These are phyloP conservation scores for Ciconia boyciana DNA, from an alignment of 2,113 vertebrate species.

Conservation along the genomic window DNA sequence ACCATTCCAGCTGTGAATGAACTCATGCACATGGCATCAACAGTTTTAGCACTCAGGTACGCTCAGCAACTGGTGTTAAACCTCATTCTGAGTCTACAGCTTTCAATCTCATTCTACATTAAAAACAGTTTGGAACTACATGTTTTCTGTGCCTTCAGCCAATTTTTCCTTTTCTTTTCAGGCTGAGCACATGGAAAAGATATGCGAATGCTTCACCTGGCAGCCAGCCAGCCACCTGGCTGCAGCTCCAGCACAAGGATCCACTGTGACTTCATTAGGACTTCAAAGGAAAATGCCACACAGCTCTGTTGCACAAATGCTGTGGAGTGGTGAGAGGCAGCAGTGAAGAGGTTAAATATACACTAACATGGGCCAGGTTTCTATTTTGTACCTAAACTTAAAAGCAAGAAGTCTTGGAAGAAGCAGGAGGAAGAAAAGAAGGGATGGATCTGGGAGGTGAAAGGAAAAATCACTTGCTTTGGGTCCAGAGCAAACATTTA, in stretches of 20 bases:
- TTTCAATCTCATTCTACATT: neutral
- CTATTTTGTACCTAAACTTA: neutral
- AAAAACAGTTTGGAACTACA: neutral
- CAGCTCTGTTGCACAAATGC: neutral
- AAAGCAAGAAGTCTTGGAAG: neutral
- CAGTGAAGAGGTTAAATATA: conserved; percentile 19
- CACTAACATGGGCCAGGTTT: neutral
- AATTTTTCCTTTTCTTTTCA: neutral
- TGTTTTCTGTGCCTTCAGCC: neutral
- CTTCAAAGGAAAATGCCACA: conserved; percentile 10
- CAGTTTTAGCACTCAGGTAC: neutral
- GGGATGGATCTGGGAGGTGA: neutral
- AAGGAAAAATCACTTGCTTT: neutral
- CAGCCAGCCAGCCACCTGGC: neutral
- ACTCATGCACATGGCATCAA: neutral
- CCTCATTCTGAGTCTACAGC: neutral
- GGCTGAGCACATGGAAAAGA: neutral
- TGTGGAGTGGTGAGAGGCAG: neutral
- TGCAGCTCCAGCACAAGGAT: neutral
- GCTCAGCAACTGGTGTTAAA: neutral
- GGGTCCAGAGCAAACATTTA: neutral
- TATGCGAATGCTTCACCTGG: neutral
- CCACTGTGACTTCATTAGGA: neutral
- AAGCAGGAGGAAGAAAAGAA: neutral
- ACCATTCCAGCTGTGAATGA: neutral